phyloP scores from a whole-genome alignment of 2,888 invertebrate genomes.

The Dendrolimus houi region DNA sequence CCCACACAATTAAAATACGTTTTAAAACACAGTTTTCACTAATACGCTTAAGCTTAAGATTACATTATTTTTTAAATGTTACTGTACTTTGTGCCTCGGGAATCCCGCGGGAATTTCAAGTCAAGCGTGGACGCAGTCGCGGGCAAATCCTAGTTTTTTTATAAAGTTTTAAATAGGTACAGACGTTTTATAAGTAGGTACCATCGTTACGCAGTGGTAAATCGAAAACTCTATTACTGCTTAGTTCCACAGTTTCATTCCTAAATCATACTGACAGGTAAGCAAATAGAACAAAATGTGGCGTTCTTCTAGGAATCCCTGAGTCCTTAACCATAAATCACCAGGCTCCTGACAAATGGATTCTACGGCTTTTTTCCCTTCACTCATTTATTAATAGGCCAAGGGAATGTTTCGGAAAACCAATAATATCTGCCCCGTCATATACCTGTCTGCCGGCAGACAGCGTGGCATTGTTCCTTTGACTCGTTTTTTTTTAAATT shows the following conservation, averaged over 20 bases:
- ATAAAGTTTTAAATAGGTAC: conserved; percentile 22
- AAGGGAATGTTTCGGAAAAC: conserved; percentile 74
- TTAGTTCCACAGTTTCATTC: conserved; percentile 32
- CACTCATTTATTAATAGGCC: conserved; percentile 75
- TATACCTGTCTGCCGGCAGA: conserved; percentile 72
- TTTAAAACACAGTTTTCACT: neutral
- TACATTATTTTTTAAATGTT: conserved; percentile 1
- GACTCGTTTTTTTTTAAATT: conserved; percentile 36
- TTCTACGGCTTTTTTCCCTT: conserved; percentile 68
- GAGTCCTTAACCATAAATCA: conserved; percentile 72
- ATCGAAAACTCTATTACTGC: conserved; percentile 27
- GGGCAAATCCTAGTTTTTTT: conserved; percentile 9
- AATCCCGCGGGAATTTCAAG: too few relatives aligned
- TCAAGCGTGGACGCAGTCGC: too few relatives aligned
- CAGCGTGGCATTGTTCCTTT: conserved; percentile 70
- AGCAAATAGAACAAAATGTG: conserved; percentile 73
- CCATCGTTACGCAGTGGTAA: conserved; percentile 4
- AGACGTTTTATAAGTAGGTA: neutral
- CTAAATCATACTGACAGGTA: conserved; percentile 74
- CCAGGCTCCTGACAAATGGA: conserved; percentile 71
- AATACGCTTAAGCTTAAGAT: neutral
- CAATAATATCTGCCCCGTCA: conserved; percentile 76
- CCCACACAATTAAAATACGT: too few relatives aligned
- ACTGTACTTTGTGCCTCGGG: too few relatives aligned
- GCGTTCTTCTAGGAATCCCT: conserved; percentile 67